Conservation (phyloP, 2,113 vertebrate species). For the Atractosteus spatula region DNA sequence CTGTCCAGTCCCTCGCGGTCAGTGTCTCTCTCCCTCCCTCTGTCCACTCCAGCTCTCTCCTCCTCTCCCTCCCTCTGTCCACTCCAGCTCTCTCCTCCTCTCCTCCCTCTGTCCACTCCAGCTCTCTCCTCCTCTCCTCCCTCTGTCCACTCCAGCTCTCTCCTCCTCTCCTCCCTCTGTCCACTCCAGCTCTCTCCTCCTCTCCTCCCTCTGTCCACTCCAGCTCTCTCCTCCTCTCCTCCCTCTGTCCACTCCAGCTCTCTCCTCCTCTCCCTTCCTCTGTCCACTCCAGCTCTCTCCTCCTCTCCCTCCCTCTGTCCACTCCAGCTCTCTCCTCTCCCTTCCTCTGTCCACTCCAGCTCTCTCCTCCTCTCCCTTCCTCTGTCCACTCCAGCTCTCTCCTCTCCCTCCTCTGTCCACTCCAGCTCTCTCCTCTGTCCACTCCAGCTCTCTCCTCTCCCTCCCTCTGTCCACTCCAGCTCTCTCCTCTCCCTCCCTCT, state of each 20-base stretch:
- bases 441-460: not conserved
- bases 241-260: not conserved
- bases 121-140: not conserved
- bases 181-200: not conserved
- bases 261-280: too few species aligned
- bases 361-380: not conserved
- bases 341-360: not conserved
- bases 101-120: not conserved
- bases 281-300: too few species aligned
- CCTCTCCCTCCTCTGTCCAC: not conserved
- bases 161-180: too few species aligned
- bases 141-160: too few species aligned
- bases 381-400: conserved; percentile 56
- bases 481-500: not conserved
- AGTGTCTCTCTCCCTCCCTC: not conserved
- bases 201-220: conserved; percentile 50
- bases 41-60: too few species aligned
- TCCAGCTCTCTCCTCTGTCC: not conserved
- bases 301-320: conserved; percentile 19
- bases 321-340: conserved; percentile 50
- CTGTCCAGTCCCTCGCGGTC: not conserved
- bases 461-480: conserved; percentile 56
- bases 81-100: conserved; percentile 52
- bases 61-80: conserved; percentile 19
- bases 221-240: conserved; percentile 27